phyloP scores from a whole-genome alignment of 2,113 vertebrate genomes.

The Rhea pennata region DNA sequence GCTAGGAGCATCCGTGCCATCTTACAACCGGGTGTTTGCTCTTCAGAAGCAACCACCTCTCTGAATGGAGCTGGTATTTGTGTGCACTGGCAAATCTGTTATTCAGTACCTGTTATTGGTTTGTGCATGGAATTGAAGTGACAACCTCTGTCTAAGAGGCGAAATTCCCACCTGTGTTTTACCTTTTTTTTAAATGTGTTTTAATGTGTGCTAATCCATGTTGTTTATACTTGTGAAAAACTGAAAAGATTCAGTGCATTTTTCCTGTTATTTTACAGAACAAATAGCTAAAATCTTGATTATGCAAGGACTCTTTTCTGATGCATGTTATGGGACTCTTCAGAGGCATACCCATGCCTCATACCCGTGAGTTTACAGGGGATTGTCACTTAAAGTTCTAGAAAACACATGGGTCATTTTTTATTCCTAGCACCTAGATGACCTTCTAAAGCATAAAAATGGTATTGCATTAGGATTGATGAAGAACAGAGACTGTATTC shows the following conservation, averaged over 20 bases:
- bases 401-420: neutral
- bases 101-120: accelerated
- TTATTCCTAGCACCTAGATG: neutral
- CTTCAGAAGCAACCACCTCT: neutral
- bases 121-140: neutral
- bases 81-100: neutral
- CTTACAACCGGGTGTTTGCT: neutral
- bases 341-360: neutral
- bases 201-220: neutral
- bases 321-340: neutral
- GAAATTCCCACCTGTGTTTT: neutral
- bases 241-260: neutral
- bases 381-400: neutral
- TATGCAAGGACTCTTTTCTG: neutral
- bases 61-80: accelerated
- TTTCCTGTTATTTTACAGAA: neutral
- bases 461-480: accelerated
- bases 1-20: neutral
- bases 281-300: neutral
- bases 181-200: too few species aligned
- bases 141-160: neutral
- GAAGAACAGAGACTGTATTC: neutral
- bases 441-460: neutral
- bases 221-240: neutral
- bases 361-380: accelerated